These are phyloP conservation scores for Drosophila novamexicana DNA, from an alignment of 1,140 invertebrate genomes.

Conservation along the genomic window DNA sequence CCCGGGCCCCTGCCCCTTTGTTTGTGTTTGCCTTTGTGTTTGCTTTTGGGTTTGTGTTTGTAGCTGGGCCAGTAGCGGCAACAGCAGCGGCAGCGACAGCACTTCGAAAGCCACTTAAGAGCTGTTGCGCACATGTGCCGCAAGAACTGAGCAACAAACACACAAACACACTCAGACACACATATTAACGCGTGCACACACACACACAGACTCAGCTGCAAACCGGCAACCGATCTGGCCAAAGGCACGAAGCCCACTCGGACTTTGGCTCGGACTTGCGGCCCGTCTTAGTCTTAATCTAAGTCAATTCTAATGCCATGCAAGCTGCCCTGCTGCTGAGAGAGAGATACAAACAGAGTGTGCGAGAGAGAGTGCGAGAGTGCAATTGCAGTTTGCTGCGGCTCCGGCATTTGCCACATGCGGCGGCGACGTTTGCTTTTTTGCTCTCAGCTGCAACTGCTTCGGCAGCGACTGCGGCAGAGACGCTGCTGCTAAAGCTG, in stretches of 20 bases:
- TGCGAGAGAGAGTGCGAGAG: constrained; percentile 10
- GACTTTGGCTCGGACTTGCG: constrained; percentile 34
- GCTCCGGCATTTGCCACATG: constrained; percentile 77
- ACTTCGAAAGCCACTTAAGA: constrained; percentile 69
- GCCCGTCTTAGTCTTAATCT: constrained; percentile 57
- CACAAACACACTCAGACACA: constrained; percentile 43
- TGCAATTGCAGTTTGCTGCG: constrained; percentile 47
- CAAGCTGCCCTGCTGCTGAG: constrained; percentile 15
- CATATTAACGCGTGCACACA: neutral
- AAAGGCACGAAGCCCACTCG: constrained; percentile 61
- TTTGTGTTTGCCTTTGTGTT: constrained; percentile 25
- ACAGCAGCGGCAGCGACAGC: constrained; percentile 40
- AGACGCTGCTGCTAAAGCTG: constrained; percentile 27
- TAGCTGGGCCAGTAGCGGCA: constrained; percentile 53
- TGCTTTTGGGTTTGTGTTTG: constrained; percentile 43
- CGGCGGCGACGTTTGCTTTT: constrained; percentile 40
- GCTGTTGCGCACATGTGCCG: constrained; percentile 67
- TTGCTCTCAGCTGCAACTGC: constrained; percentile 21
- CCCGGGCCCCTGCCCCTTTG: constrained; percentile 5
- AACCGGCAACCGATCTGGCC: constrained; percentile 53
- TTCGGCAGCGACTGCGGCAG: constrained; percentile 18
- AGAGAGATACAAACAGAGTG: constrained; percentile 9
- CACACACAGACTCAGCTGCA: constrained; percentile 45
- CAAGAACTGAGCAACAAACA: constrained; percentile 68
- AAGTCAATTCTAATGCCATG: constrained; percentile 77